Evolutionary conservation across 2,113 vertebrate genomes (phyloP), one percentile per base, ranked within the genome.

Genomic region (Cephalopholis sonnerati): DNA sequence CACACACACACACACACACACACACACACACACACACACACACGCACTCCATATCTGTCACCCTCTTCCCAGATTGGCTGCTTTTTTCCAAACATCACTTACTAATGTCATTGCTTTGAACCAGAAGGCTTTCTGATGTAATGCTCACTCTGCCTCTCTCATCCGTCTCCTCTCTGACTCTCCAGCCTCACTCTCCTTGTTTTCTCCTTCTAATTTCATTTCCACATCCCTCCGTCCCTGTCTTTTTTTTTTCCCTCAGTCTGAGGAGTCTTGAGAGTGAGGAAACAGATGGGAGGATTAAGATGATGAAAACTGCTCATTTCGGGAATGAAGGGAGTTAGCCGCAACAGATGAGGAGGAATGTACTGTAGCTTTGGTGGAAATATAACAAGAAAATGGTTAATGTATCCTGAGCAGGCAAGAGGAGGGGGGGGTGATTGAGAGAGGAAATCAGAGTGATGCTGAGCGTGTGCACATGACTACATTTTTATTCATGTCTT

Each of bases 291-390:
- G 73, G 62, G 70, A 15, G 24, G 32, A 85, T 86, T 73, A 87
- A 55, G 65, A 76, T 78, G 82, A 88, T 84, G 73, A 64, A 88
- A 87, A 79, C 76, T 25, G 67, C 53, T 75, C 77, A 59, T 81
- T 92, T 66, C 0, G 2, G 18, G 13, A 77, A 71, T 61, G 69
- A 77, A 55, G 55, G 66, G 62, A 13, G 44, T 39, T 32, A 17
- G 25, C 18, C 2, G 16, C 39, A 75, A 57, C 44, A 72, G 36
- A 87, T 32, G 61, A 86, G 48, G 25, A 74, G 2, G 9, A 22
- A 5, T 63, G n/a, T 12, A 65, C 13, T 53, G 71, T 36, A 69
- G 75, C 66, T 67, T 77, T 48, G 32, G 71, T 24, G 25, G 0
- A 72, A 82, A 79, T 50, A 17, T 22, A 77, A 64, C 32, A 15